Base-by-base conservation (phyloP, 2,113 vertebrate genomes). In the Elanoides forficatus region DNA sequence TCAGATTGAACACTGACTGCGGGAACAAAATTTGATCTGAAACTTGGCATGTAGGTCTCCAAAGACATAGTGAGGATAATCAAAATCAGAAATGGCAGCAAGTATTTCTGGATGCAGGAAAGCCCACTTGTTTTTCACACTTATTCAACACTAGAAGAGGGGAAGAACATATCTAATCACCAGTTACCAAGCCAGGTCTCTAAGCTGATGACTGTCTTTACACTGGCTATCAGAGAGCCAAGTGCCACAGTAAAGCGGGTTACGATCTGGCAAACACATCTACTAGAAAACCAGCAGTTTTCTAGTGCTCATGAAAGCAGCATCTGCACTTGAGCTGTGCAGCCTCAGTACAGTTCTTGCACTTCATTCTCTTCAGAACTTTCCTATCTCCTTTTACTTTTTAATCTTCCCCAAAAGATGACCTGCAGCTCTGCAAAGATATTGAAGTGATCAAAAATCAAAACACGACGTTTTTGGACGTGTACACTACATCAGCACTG, bases 1-100 rank as follows among this genome's bases (percentile, higher is more conserved):
- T 23, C 19, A 84, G 11, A 60, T 0, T 0, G 1, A 80, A 75
- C 16, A 47, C 0, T 12, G 36, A 79, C n/a, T 13, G 6, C 11
- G 73, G 70, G 23, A 87, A 72, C 13, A 74, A 72, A 90, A 72
- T 32, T 14, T 43, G 7, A 88, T 30, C 45, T 56, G 67, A 71
- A 90, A 76, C 10, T 21, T 59, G n/a, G 32, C 34, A 45, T 2
- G 7, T 17, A 66, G 45, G 7, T 67, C 36, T 62, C 26, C 32
- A 71, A 72, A 91, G n/a, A 43, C 15, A 29, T 1, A 53, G 34
- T 26, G 10, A 68, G 8, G 40, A 59, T 15, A 79, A 72, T 38
- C 32, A 80, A 42, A 70, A 80, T 22, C 32, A 86, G 68, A 65
- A 92, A 48, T 1, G 2, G 66, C 52, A 81, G 47, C 23, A 58